Evolutionary conservation across 2,797 vertebrate genomes (phyloP).

Genomic region (Astyanax mexicanus): DNA sequence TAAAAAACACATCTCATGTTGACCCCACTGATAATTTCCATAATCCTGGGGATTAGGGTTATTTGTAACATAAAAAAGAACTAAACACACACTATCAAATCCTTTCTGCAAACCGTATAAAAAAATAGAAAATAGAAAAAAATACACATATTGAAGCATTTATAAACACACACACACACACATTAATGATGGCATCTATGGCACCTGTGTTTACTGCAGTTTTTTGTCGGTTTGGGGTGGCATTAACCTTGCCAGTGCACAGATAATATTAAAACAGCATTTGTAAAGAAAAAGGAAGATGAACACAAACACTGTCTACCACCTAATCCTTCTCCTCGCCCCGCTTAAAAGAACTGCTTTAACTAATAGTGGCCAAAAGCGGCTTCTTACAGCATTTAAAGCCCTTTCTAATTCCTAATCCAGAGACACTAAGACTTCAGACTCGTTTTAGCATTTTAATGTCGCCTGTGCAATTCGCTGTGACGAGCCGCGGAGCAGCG

Average conservation of each 20-base stretch:
- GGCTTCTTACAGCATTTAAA: conserved; percentile 23
- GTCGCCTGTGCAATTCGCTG: conserved; percentile 4
- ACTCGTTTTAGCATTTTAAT: conserved; percentile 29
- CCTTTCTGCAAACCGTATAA: neutral
- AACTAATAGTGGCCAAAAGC: conserved; percentile 4
- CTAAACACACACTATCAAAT: no score
- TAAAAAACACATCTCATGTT: no score
- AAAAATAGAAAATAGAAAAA: neutral
- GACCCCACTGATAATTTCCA: no score
- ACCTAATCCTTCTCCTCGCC: conserved; percentile 5
- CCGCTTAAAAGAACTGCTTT: neutral
- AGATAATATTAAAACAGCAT: neutral
- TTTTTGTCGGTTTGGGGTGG: neutral
- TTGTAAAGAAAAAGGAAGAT: neutral
- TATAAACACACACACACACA: neutral
- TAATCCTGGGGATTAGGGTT: no score
- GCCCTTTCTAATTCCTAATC: conserved; percentile 1
- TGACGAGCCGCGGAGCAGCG: conserved; percentile 27
- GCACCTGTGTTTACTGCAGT: neutral
- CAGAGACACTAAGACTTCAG: conserved; percentile 2
- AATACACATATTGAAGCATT: neutral
- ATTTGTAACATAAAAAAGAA: no score
- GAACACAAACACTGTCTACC: neutral
- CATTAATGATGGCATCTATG: neutral
- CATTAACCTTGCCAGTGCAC: neutral